phyloP scores from a whole-genome alignment of 2,888 invertebrate genomes.

The Hyalella azteca region DNA sequence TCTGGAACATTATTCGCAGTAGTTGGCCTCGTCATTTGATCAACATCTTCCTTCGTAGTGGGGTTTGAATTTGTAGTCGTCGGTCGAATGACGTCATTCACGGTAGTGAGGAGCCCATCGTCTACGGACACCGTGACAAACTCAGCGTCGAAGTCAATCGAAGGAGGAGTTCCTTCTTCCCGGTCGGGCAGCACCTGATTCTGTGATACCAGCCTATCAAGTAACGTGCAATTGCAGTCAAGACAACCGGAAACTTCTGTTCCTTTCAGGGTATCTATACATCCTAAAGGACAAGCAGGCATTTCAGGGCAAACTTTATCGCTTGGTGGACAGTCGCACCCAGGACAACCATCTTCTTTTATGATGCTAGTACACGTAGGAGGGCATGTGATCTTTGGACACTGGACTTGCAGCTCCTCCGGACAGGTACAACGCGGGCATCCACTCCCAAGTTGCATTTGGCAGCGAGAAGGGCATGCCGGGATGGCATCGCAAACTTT shows the following conservation, averaged over 20 bases:
- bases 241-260: constrained; percentile 40
- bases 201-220: neutral
- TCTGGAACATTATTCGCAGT: neutral
- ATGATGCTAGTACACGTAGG: constrained; percentile 34
- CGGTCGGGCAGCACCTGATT: constrained; percentile 5
- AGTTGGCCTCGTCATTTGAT: no score
- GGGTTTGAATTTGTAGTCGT: neutral
- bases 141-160: neutral
- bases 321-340: constrained; percentile 41
- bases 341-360: constrained; percentile 43
- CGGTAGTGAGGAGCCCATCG: constrained; percentile 2
- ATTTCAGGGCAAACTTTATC: constrained; percentile 44
- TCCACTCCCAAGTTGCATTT: constrained; percentile 40
- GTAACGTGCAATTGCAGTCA: constrained; percentile 47
- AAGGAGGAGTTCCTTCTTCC: neutral
- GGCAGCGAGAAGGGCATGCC: constrained; percentile 46
- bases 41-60: no score
- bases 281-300: constrained; percentile 44
- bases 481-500: constrained; percentile 44
- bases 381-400: constrained; percentile 43
- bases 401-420: neutral
- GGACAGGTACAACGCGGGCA: constrained; percentile 47
- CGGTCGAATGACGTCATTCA: neutral
- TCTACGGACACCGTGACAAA: neutral
- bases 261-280: constrained; percentile 40